Percentiles rank a stretch among this genome's conserved stretches.
phyloP scores from a whole-genome alignment of 2,797 vertebrate genomes.

The Fistularia commersonii region DNA sequence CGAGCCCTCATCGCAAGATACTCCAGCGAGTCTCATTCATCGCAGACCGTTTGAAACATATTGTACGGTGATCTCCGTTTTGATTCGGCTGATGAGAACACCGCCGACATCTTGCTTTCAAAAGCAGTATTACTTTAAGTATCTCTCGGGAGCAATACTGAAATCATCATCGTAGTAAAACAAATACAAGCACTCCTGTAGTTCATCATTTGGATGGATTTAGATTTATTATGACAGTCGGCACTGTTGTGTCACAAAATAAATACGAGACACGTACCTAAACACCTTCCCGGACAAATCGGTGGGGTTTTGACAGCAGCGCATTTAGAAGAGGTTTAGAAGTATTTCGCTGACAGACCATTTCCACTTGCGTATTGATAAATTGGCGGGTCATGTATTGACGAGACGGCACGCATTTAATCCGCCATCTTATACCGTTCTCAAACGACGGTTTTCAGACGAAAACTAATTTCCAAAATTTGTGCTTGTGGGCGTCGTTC shows the following conservation, averaged over 20 bases:
- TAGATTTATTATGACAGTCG: background rate
- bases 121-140: slow-evolving; percentile 41
- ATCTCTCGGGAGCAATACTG: slow-evolving; percentile 38
- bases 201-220: slow-evolving; percentile 15
- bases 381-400: too few species aligned
- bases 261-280: too few species aligned
- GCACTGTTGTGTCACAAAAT: background rate
- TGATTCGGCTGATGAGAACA: slow-evolving; percentile 46
- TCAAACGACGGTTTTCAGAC: slow-evolving; percentile 23
- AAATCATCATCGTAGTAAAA: slow-evolving; percentile 41
- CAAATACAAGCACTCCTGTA: slow-evolving; percentile 28
- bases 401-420: too few species aligned
- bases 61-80: slow-evolving; percentile 30
- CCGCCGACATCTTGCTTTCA: slow-evolving; percentile 41
- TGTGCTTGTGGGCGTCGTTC: slow-evolving; percentile 4
- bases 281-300: too few species aligned
- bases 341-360: too few species aligned
- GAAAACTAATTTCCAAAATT: slow-evolving; percentile 3
- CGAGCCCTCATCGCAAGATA: slow-evolving; percentile 53
- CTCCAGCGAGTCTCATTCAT: slow-evolving; percentile 38
- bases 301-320: too few species aligned
- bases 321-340: too few species aligned
- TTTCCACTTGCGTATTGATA: too few species aligned
- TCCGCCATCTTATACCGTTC: too few species aligned
- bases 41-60: slow-evolving; percentile 31